Evolutionary conservation across 2,888 invertebrate genomes (phyloP).

Genomic region (Terebella lapidaria): DNA sequence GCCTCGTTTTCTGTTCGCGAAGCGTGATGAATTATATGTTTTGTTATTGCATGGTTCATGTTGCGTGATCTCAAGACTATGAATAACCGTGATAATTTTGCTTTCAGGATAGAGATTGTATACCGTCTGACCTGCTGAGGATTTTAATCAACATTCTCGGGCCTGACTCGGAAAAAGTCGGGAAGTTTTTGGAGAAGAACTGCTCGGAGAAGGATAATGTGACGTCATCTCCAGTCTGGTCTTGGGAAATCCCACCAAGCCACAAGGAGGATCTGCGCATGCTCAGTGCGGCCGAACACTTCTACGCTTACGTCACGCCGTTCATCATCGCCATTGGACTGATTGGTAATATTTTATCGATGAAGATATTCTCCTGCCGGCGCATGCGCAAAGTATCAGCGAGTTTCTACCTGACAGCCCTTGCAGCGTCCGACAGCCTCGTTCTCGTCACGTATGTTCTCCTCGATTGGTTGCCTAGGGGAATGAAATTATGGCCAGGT

Average conservation of each 20-base stretch:
- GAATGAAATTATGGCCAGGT: slow-evolving; percentile 30
- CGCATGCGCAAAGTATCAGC: slow-evolving; percentile 66
- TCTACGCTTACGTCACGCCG: slow-evolving; percentile 21
- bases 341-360: slow-evolving; percentile 15
- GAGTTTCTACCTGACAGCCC: slow-evolving; percentile 71
- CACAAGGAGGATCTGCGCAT: slow-evolving; percentile 1
- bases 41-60: no score
- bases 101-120: no score
- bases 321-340: slow-evolving; percentile 20
- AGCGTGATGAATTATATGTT: no score
- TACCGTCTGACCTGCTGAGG: neutral
- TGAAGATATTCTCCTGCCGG: slow-evolving; percentile 68
- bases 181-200: neutral
- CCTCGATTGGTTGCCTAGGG: slow-evolving; percentile 43
- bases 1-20: no score
- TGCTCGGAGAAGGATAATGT: neutral
- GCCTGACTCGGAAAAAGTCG: neutral
- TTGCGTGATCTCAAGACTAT: no score
- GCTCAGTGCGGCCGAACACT: slow-evolving; percentile 4
- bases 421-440: slow-evolving; percentile 74
- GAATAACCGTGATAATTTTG: no score
- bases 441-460: slow-evolving; percentile 60
- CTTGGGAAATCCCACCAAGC: neutral
- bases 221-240: neutral
- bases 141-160: neutral